These are phyloP conservation scores for Myripristis murdjan DNA, from an alignment of 2,797 vertebrate species.

Conservation along the genomic window DNA sequence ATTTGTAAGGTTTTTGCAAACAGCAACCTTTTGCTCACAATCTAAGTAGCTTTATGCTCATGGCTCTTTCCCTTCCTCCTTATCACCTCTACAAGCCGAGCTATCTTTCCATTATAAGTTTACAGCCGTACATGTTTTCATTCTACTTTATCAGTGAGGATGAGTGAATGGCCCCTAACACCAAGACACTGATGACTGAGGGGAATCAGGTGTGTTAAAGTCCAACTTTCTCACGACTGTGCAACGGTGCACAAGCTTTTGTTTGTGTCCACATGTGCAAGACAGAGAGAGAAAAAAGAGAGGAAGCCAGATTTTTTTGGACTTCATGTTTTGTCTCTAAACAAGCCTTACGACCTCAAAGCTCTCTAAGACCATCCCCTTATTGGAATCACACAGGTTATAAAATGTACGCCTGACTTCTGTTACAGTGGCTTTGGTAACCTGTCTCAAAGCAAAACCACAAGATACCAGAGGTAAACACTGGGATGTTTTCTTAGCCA, in stretches of 20 bases:
- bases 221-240: conserved; percentile 47
- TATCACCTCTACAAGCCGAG: conserved; percentile 20
- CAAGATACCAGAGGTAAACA: conserved; percentile 43
- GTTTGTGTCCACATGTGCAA: neutral
- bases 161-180: conserved; percentile 59
- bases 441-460: conserved; percentile 26
- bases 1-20: conserved; percentile 27
- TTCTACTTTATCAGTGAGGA: conserved; percentile 35
- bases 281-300: neutral
- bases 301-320: conserved; percentile 7
- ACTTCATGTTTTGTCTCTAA: conserved; percentile 33
- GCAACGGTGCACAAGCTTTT: neutral
- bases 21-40: conserved; percentile 16
- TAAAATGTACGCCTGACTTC: conserved; percentile 56
- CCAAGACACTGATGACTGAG: conserved; percentile 41
- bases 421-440: conserved; percentile 26
- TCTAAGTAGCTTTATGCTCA: conserved; percentile 33
- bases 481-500: conserved; percentile 26
- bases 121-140: conserved; percentile 33
- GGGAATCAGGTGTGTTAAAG: conserved; percentile 46
- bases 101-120: conserved; percentile 37
- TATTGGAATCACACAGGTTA: conserved; percentile 54
- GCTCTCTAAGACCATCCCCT: conserved; percentile 39
- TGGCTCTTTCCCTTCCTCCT: conserved; percentile 24
- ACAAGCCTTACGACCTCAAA: conserved; percentile 46